Evolutionary conservation across 2,113 vertebrate genomes (phyloP), one percentile per base, ranked within the genome.

Genomic region (Amazona guildingii): DNA sequence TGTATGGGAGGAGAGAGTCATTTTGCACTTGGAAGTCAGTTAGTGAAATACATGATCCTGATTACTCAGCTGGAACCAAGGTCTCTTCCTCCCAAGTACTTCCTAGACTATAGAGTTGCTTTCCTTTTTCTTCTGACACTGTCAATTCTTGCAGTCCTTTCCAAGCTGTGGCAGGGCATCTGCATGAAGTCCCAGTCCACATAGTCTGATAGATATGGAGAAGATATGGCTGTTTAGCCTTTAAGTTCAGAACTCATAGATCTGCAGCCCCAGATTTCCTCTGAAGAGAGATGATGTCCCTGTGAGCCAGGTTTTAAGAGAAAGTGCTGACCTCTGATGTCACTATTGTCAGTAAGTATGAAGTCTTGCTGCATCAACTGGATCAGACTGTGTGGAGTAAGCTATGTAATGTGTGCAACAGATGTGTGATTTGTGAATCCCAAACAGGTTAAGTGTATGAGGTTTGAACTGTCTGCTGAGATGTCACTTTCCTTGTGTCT

Each of bases 161-260:
- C 51, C 74, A 37, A 93, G 29, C 3, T 7, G 19, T 39, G 16
- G 2, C 48, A 74, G 11, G 17, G 17, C 29, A 59, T 46, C 0
- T 0, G 4, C 2, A 1, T 48, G 78, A 79, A 85, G 61, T 41
- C n/a, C 9, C 20, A 13, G 33, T 15, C 62, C 15, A 0, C 9
- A 14, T 62, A 33, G 18, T 31, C 83, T 74, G 29, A 3, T 3
- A 70, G 20, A n/a, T 16, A 59, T 10, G 17, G 31, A 25, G 4
- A 10, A 87, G 39, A 63, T 59, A 64, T 0, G 9, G 11, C 6
- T 51, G 51, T 76, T 88, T 44, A 62, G 18, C 27, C 44, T 88
- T 59, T 5, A 17, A 13, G 13, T 48, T 76, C 10, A 69, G 79
- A 70, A 64, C 7, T 3, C 29, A 17, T 31, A 1, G 15, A 49